Evolutionary conservation across 1,140 invertebrate genomes (phyloP).

Genomic region (Scylla paramamosain): DNA sequence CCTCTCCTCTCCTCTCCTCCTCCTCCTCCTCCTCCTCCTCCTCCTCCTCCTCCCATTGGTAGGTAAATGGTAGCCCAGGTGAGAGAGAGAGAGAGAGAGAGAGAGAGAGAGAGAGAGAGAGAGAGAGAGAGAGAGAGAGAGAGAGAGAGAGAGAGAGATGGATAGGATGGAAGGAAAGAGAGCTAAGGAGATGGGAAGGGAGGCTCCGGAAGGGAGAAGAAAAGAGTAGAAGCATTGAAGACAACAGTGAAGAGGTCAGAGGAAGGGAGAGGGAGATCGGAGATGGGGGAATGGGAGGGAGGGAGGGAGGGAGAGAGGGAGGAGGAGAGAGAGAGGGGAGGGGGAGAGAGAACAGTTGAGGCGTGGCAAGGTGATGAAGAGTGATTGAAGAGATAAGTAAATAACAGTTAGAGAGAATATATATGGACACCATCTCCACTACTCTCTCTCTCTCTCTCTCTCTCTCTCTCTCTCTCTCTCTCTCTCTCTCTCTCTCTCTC

Average conservation of each 20-base stretch:
- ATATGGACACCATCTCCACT: not conserved
- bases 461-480: too few relatives aligned
- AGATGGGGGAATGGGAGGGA: not conserved
- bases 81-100: constrained; percentile 19
- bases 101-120: not conserved
- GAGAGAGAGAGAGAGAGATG: not conserved
- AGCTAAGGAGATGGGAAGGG: not conserved
- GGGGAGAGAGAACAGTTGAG: not conserved
- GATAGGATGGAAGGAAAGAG: not conserved
- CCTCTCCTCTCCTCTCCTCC: too few relatives aligned
- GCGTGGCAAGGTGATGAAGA: not conserved
- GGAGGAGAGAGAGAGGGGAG: not conserved
- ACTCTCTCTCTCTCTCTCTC: too few relatives aligned
- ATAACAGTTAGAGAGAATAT: constrained; percentile 9
- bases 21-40: too few relatives aligned
- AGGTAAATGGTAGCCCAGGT: not conserved
- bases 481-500: too few relatives aligned
- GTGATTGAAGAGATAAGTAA: not conserved
- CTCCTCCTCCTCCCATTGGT: too few relatives aligned
- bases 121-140: not conserved
- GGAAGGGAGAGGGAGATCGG: not conserved
- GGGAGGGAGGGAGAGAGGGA: not conserved
- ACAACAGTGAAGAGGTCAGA: too few relatives aligned
- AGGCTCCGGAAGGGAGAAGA: not conserved
- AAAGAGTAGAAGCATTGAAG: not conserved